These are phyloP conservation scores for Rousettus madagascariensis DNA, from an alignment of 2,797 vertebrate genomes.

Conservation along the genomic window DNA sequence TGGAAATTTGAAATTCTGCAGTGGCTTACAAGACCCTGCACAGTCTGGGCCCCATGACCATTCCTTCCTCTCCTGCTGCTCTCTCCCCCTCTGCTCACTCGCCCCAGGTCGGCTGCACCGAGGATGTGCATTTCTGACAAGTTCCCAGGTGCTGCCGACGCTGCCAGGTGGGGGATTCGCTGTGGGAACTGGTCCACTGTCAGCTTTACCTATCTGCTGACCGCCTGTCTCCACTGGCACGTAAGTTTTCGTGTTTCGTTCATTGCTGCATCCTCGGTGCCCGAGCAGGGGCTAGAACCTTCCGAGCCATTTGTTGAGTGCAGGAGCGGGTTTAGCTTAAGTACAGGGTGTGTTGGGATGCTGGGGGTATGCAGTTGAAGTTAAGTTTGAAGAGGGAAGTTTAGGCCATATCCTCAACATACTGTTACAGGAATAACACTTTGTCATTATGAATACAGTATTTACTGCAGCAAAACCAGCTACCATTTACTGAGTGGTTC, in stretches of 20 bases:
- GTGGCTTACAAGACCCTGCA: rapidly evolving
- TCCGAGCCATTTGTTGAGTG: background rate
- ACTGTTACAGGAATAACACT: no score
- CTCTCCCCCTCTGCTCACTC: background rate
- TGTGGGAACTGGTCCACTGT: background rate
- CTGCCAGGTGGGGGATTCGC: no score
- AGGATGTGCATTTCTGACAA: background rate
- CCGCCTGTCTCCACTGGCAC: background rate
- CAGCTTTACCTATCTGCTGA: background rate
- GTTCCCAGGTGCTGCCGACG: background rate
- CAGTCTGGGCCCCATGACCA: background rate
- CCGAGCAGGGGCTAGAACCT: background rate
- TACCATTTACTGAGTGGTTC: background rate
- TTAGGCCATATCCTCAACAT: no score
- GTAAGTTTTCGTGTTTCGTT: background rate
- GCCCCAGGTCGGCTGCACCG: background rate
- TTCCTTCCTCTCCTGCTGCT: background rate
- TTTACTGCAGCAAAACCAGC: background rate
- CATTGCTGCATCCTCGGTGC: background rate
- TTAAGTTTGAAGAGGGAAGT: background rate
- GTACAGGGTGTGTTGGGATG: background rate
- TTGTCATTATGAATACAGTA: background rate
- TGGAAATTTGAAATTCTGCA: background rate
- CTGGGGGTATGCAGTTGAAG: background rate
- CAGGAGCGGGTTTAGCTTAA: background rate